Evolutionary conservation across 2,888 invertebrate species (phyloP), one percentile per base, ranked within the genome.

Genomic region (Pseudanteris insignis): DNA sequence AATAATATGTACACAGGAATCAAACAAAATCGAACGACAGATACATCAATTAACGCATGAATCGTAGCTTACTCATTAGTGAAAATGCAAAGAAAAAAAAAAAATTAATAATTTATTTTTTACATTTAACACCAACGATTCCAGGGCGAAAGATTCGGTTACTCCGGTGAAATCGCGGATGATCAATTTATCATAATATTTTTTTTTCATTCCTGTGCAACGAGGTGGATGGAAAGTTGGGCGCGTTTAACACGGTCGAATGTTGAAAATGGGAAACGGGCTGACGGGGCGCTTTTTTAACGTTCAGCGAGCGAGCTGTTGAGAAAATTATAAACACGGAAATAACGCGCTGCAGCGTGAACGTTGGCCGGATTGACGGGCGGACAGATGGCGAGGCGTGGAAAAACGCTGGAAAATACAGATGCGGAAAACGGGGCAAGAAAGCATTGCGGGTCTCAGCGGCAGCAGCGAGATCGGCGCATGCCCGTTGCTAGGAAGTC

Each of bases 401-500:
- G 46, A 50, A 50, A 58, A 46, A 46, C 10, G 38, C 11, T 44
- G 50, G 13, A 40, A 58, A 58, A 50, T 37, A 37, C 18, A 58
- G 21, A 40, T n/a, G 24, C 33, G 57, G 46, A 29, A 46, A 59
- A 29, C 46, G 40, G 46, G 51, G 32, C 36, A 40, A 34, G 29
- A 51, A 55, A 61, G 41, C 51, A 55, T 46, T 55, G 47, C 40
- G 41, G 50, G 46, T 50, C 55, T 46, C 46, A 55, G 50, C 46
- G 55, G 46, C 50, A 61, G 50, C 36, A 15, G 21, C 13, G 40
- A 51, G 50, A 57, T 47, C 30, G 51, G 51, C 62, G 51, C 62
- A 62, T 62, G 57, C 55, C 41, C 41, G 48, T 38, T 51, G 36
- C 50, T 44, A 50, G 54, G 40, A 55, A 54, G 36, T 62, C 55